A percentile compares a stretch with the other conserved stretches of the same genome.
Conservation (phyloP, 2,113 vertebrate genomes). For the Eleginops maclovinus region DNA sequence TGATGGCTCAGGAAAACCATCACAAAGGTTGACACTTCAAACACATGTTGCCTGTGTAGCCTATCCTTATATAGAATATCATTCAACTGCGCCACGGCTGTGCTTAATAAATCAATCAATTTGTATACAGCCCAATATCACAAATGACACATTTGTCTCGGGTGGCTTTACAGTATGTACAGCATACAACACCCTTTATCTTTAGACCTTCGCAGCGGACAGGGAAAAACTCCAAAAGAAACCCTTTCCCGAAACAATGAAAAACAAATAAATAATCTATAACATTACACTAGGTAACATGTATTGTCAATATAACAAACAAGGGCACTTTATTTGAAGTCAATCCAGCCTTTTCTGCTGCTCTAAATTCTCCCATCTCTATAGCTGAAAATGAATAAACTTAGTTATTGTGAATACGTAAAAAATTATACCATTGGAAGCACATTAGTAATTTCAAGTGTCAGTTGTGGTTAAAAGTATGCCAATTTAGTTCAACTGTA, state of each 20-base stretch:
- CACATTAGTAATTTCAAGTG: no score
- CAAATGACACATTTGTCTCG: no score
- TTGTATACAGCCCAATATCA: no score
- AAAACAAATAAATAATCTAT: not conserved
- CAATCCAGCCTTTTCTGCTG: not conserved
- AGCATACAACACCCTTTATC: no score
- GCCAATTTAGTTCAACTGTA: no score
- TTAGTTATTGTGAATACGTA: no score
- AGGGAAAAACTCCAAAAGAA: not conserved
- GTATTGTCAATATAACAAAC: not conserved
- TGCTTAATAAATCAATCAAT: no score
- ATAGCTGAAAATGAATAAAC: no score
- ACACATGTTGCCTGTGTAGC: not conserved
- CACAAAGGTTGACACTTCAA: not conserved
- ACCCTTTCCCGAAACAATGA: not conserved
- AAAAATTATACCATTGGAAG: no score
- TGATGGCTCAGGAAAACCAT: not conserved
- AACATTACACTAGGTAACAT: not conserved
- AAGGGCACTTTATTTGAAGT: not conserved
- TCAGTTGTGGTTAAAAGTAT: no score
- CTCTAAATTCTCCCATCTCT: not conserved
- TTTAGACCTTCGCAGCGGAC: no score
- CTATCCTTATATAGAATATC: not conserved
- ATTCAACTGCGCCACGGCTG: not conserved
- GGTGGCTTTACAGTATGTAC: no score